Evolutionary conservation across 2,113 vertebrate species (phyloP).

Genomic region (Equus quagga): DNA sequence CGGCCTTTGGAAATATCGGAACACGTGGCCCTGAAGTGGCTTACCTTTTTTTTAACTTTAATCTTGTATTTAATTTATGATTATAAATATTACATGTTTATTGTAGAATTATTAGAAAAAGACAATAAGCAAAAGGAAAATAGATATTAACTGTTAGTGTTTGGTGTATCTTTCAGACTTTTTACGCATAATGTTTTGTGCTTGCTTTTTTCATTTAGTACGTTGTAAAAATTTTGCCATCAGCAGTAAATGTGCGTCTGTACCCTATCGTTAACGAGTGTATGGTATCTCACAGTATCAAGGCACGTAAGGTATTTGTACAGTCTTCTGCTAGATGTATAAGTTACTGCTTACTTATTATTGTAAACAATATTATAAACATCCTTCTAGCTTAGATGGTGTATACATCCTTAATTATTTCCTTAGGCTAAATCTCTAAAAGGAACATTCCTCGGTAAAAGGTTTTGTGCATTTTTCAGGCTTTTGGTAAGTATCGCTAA

Average conservation of each 20-base stretch:
- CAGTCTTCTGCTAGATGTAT: not conserved
- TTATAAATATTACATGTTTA: not conserved
- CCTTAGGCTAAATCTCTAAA: not conserved
- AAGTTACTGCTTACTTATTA: not conserved
- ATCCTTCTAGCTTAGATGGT: not conserved
- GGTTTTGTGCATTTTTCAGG: not conserved
- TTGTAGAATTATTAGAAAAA: not conserved
- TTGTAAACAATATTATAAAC: no score
- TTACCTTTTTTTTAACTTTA: not conserved
- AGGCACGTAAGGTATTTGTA: fast-evolving
- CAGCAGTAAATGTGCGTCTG: not conserved
- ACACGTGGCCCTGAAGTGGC: not conserved
- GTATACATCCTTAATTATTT: not conserved
- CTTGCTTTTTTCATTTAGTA: not conserved
- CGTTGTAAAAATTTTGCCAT: not conserved
- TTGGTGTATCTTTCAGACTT: not conserved
- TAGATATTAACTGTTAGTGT: not conserved
- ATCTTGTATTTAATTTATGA: not conserved
- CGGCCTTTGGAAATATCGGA: not conserved
- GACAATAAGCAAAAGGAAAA: not conserved
- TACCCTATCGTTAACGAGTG: not conserved
- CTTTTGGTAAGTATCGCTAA: not conserved
- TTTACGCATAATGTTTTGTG: not conserved
- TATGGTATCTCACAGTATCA: not conserved
- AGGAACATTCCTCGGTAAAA: not conserved